These are phyloP conservation scores for Argyrosomus regius DNA, from an alignment of 2,797 vertebrate species.

Conservation along the genomic window DNA sequence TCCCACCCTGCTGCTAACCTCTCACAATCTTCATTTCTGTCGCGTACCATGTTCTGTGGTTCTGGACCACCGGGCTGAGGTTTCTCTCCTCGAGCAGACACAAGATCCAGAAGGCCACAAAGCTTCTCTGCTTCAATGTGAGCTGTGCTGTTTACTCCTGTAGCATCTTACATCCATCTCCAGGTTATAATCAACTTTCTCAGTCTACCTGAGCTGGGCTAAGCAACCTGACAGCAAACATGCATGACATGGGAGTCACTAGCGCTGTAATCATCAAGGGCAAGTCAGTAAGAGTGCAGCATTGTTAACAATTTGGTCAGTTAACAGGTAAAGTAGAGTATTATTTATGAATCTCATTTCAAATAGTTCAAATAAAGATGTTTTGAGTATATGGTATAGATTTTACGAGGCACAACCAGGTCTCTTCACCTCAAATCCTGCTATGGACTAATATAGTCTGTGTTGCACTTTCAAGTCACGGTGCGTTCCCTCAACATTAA, in stretches of 20 bases:
- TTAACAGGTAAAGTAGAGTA: background rate
- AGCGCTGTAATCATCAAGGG: background rate
- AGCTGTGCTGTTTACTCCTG: slow-evolving; percentile 3
- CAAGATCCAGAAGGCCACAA: slow-evolving; percentile 30
- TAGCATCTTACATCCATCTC: slow-evolving; percentile 58
- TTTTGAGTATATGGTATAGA: background rate
- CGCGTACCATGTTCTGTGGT: slow-evolving; percentile 40
- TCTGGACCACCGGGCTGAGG: slow-evolving; percentile 33
- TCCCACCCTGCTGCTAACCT: slow-evolving; percentile 20
- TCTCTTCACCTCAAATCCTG: slow-evolving; percentile 5
- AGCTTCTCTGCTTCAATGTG: slow-evolving; percentile 50
- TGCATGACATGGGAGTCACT: background rate
- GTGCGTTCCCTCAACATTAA: slow-evolving; percentile 63
- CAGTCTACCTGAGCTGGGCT: background rate
- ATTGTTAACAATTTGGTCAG: slow-evolving; percentile 25
- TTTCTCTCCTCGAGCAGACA: slow-evolving; percentile 43
- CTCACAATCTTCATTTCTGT: slow-evolving; percentile 18
- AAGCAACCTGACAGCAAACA: slow-evolving; percentile 16
- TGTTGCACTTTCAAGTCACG: slow-evolving; percentile 44
- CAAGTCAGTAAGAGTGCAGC: background rate
- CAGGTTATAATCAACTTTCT: slow-evolving; percentile 55
- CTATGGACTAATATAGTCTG: slow-evolving; percentile 33
- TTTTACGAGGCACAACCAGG: background rate
- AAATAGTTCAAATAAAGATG: slow-evolving; percentile 7
- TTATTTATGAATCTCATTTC: slow-evolving; percentile 36